These are phyloP conservation scores for Atta colombica DNA, from an alignment of 1,140 invertebrate genomes.

Conservation along the genomic window DNA sequence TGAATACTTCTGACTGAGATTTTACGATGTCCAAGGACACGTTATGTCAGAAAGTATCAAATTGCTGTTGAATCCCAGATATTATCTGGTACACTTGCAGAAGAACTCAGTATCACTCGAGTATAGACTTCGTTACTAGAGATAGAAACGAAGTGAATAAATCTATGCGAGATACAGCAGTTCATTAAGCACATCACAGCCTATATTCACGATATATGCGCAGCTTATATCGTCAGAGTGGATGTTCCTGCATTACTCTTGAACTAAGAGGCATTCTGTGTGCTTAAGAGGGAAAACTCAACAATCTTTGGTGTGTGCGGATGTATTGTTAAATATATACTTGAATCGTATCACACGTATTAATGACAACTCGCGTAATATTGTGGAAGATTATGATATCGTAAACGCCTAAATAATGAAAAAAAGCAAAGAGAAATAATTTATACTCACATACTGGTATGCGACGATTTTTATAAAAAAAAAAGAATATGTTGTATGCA, in stretches of 20 bases:
- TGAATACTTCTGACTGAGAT: not conserved
- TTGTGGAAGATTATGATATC: not conserved
- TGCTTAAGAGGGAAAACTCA: not conserved
- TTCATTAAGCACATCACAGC: not conserved
- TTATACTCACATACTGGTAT: conserved; percentile 41
- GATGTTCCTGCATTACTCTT: conserved; percentile 11
- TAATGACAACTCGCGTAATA: not conserved
- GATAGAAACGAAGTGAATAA: not conserved
- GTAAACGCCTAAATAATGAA: not conserved
- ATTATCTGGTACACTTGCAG: not conserved
- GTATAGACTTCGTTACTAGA: not conserved
- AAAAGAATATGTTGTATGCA: not conserved
- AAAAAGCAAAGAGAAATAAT: not conserved
- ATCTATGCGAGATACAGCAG: not conserved
- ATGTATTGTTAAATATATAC: not conserved
- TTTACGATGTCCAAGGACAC: not conserved
- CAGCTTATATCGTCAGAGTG: too few species aligned
- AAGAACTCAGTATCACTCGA: not conserved
- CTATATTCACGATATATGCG: not conserved
- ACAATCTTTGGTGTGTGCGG: not conserved
- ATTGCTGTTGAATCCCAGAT: not conserved
- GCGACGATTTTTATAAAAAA: not conserved
- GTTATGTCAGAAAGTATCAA: not conserved
- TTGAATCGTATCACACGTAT: not conserved
- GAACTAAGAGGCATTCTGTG: not conserved